Percentiles rank a stretch among this genome's conserved stretches.
These are phyloP conservation scores for Heliothis peltigera DNA, from an alignment of 2,888 invertebrate genomes.

Conservation along the genomic window DNA sequence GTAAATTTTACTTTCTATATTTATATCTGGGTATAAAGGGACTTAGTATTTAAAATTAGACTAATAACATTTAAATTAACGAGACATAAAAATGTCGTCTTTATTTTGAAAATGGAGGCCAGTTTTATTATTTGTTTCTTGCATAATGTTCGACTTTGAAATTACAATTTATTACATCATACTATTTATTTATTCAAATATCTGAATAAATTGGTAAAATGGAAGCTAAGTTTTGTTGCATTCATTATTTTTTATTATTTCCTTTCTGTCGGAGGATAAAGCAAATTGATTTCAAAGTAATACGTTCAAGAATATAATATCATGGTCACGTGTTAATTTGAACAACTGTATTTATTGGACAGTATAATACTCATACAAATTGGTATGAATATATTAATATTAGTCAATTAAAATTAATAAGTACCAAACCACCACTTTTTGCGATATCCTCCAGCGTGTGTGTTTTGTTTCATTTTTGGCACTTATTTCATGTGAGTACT, in stretches of 20 bases:
- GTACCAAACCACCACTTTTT: constrained; percentile 1
- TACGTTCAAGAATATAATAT: neutral
- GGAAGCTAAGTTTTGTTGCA: constrained; percentile 34
- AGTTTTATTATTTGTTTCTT: too few relatives aligned
- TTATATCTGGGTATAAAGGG: neutral
- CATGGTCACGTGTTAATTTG: constrained; percentile 5
- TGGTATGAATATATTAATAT: neutral
- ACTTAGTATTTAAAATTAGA: neutral
- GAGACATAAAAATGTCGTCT: too few relatives aligned
- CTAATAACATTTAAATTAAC: too few relatives aligned
- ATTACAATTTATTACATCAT: too few relatives aligned
- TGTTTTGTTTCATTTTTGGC: constrained; percentile 1
- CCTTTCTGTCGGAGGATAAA: neutral
- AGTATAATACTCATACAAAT: constrained; percentile 1
- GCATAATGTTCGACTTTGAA: too few relatives aligned
- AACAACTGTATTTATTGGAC: constrained; percentile 21
- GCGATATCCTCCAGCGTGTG: constrained; percentile 18
- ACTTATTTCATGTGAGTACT: constrained; percentile 6
- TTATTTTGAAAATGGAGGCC: too few relatives aligned
- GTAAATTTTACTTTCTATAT: neutral
- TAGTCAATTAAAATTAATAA: constrained; percentile 8
- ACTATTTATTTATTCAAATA: too few relatives aligned
- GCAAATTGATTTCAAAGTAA: constrained; percentile 1
- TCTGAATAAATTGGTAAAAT: neutral
- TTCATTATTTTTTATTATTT: constrained; percentile 4